Evolutionary conservation across 2,113 vertebrate genomes (phyloP).

Genomic region (Phrynosoma blainvillii): DNA sequence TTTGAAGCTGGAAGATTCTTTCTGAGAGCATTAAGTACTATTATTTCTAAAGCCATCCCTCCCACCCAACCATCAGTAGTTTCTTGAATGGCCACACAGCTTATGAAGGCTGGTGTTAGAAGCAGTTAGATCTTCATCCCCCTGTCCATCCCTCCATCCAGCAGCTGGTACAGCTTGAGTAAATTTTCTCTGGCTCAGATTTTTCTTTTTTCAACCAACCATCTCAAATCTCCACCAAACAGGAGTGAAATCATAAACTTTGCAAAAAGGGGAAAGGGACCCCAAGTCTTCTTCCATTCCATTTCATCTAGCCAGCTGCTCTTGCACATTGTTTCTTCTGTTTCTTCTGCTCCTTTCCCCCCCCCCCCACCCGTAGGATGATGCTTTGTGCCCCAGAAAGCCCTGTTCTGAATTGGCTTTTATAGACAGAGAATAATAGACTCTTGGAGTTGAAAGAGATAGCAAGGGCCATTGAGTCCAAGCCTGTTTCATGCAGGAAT

Average conservation of each 20-base stretch:
- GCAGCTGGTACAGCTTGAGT: neutral
- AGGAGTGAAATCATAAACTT: neutral
- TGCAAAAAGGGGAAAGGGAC: neutral
- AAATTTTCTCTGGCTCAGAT: neutral
- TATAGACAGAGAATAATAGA: neutral
- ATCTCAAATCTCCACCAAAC: neutral
- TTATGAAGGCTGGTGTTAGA: neutral
- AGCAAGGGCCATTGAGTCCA: too few species aligned
- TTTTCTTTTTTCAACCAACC: neutral
- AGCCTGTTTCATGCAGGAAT: too few species aligned
- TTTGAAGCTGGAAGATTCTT: too few species aligned
- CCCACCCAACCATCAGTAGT: too few species aligned
- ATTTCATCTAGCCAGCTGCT: neutral
- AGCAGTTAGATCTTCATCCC: accelerated
- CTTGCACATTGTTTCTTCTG: too few species aligned
- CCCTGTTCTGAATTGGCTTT: neutral
- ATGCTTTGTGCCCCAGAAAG: neutral
- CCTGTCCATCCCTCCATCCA: neutral
- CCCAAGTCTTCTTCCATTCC: neutral
- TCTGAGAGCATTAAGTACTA: neutral
- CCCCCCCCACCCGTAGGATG: neutral
- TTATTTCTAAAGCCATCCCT: neutral
- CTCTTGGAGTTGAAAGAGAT: too few species aligned
- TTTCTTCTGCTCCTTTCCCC: neutral
- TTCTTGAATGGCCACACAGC: neutral